Evolutionary conservation across 2,113 vertebrate species (phyloP).

Genomic region (Emberiza fucata): DNA sequence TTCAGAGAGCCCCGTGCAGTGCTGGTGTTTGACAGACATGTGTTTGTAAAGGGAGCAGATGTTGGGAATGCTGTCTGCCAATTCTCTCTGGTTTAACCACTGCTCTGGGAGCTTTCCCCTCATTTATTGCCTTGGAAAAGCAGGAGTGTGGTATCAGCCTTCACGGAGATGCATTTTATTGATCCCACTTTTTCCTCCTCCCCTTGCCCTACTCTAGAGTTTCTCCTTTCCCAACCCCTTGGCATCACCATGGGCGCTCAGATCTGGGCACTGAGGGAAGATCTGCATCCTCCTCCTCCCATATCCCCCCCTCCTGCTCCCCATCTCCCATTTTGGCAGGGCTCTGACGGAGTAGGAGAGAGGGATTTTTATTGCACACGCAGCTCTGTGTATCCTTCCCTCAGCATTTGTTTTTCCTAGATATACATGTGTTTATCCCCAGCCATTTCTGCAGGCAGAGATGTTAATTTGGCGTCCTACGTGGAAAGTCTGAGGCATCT

Average conservation of each 20-base stretch:
- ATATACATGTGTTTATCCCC: conserved; percentile 5
- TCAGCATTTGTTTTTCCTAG: conserved; percentile 36
- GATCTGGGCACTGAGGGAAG: neutral
- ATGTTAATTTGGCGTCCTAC: conserved; percentile 37
- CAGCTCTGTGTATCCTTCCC: neutral
- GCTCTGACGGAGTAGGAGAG: neutral
- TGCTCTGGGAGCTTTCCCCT: conserved; percentile 6
- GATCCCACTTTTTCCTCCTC: neutral
- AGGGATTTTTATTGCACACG: neutral
- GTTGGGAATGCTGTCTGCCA: neutral
- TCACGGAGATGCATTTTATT: neutral
- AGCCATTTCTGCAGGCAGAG: conserved; percentile 9
- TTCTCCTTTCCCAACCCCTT: neutral
- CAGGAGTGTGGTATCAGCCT: neutral
- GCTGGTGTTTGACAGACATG: neutral
- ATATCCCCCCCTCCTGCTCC: neutral
- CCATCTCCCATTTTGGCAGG: neutral
- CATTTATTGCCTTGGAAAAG: neutral
- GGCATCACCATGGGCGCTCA: neutral
- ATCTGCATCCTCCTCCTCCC: neutral
- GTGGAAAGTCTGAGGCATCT: conserved; percentile 64
- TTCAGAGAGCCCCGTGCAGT: neutral
- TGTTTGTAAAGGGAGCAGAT: conserved; percentile 50
- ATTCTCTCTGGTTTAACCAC: conserved; percentile 13
- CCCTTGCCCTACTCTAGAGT: rapidly evolving